Base-by-base conservation (phyloP, 2,888 invertebrate species). In the Drosophila tripunctata region DNA sequence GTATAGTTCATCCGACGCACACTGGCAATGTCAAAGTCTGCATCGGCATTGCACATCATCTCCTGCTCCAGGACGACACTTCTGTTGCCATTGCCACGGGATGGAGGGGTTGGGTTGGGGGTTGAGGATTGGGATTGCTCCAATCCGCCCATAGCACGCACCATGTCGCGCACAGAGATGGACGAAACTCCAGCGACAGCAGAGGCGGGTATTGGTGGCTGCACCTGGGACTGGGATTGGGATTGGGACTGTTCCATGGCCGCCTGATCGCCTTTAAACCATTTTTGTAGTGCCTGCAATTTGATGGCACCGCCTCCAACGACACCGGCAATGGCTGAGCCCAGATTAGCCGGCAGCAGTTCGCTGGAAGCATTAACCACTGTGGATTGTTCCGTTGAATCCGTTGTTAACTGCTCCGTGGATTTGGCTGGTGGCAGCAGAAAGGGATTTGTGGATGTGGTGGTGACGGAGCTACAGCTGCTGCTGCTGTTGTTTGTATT, bases 31-130 rank as follows among this genome's bases (percentile, higher is more conserved):
- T 89, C 90, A 27, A 89, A 90, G 4, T 84, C 75, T 2, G 47
- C 27, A 19, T 33, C 38, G 93, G 93, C 0, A 2, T 24, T 30
- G 52, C 4, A 24, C 17, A 94, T 88, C 17, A 94, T 88, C 93
- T 94, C 55, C 93, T 93, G 75, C 93, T 67, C 50, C 38, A 22
- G 41, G 91, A 83, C 95, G 17, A 36, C 73, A n/a, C n/a, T n/a
- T n/a, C n/a, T n/a, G 27, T 94, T 96, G 2, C 96, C 96, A 91
- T 96, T 96, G n/a, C 94, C 94, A 44, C 95, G 92, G 0, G 33
- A n/a, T n/a, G 17, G 38, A 36, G 27, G 1, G 27, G 7, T 0
- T 6, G 40, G n/a, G 4, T 5, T 24, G 7, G 52, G 6, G 1
- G n/a, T 50, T 2, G 38, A 24, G 6, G 47, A 27, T 12, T 12